These are phyloP conservation scores for Babylonia areolata DNA, from an alignment of 1,140 invertebrate genomes.

Conservation along the genomic window DNA sequence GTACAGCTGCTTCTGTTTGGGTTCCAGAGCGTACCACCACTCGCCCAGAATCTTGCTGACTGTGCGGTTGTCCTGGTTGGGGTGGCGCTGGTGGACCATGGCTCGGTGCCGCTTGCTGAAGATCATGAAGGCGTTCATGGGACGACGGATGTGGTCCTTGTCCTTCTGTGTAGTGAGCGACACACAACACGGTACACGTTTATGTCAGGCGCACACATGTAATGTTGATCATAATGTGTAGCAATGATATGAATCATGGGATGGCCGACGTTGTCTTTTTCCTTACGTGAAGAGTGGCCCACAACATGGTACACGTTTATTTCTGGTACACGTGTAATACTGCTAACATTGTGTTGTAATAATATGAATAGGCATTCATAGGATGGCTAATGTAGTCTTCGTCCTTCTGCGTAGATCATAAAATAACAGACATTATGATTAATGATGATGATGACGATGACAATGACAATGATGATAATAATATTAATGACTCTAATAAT, in stretches of 20 bases:
- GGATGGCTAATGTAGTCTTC: conserved; percentile 88
- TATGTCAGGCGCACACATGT: no score
- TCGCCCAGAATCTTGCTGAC: conserved; percentile 99
- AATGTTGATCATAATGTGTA: no score
- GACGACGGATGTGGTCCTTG: conserved; percentile 87
- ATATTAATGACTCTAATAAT: no score
- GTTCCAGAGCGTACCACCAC: conserved; percentile 98
- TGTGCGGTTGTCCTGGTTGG: conserved; percentile 98
- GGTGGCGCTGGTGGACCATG: conserved; percentile 95
- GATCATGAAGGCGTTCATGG: conserved; percentile 99
- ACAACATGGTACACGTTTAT: no score
- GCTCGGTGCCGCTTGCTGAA: conserved; percentile 98
- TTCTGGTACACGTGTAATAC: no score
- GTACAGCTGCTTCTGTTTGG: conserved; percentile 96
- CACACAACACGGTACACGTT: no score
- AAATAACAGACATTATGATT: no score
- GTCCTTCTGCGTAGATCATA: conserved; percentile 55
- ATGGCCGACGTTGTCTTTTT: conserved; percentile 85
- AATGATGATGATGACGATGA: no score
- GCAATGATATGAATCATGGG: conserved; percentile 99
- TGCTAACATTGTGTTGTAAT: no score
- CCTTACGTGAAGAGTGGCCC: conserved; percentile 38
- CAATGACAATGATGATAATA: no score
- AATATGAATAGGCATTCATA: conserved; percentile 99
- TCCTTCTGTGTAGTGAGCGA: conserved; percentile 47